Evolutionary conservation across 1,140 invertebrate species (phyloP), one percentile per base, ranked within the genome.

Genomic region (Wiebesia pumilae): DNA sequence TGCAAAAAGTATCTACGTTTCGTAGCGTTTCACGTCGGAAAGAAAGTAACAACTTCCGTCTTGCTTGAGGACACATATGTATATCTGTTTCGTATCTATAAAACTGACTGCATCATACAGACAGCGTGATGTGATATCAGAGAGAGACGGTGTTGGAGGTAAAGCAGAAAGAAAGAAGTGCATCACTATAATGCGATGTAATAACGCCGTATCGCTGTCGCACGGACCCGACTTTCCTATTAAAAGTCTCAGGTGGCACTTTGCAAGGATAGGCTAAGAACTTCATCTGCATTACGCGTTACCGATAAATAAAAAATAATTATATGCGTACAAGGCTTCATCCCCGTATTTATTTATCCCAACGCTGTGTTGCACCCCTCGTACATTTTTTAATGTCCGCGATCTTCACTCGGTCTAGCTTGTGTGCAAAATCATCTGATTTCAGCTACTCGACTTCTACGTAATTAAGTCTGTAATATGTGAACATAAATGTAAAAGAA

Each of bases 221-320:
- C 14, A 27, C 19, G 10, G 19, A 38, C 35, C 35, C 58, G 33
- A 16, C 27, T 54, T n/a, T 80, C 78, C 81, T 85, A 85, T 85
- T 81, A 85, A 85, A 80, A 85, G 58, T 79, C 78, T 85, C 84
- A 81, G 77, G 78, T 81, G 84, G 78, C 67, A 43, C 83, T 35
- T 69, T 69, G 27, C 4, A 38, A 24, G 38, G 27, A 81, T 43
- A 69, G 14, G 12, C 58, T 35, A 27, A 24, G 58, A 40, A 16
- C 27, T 16, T 3, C 10, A 38, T 65, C 14, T 30, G 35, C 67
- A 4, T 10, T 21, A 14, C 47, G 65, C n/a, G 0, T 51, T 19
- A 3, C 62, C 30, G 73, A 84, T 79, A 84, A 84, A 84, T 84
- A 84, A 79, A 47, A 40, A 54, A 62, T 84, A 84, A 84, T 30